phyloP scores from a whole-genome alignment of 2,888 invertebrate genomes.

The Hypsopygia costalis region DNA sequence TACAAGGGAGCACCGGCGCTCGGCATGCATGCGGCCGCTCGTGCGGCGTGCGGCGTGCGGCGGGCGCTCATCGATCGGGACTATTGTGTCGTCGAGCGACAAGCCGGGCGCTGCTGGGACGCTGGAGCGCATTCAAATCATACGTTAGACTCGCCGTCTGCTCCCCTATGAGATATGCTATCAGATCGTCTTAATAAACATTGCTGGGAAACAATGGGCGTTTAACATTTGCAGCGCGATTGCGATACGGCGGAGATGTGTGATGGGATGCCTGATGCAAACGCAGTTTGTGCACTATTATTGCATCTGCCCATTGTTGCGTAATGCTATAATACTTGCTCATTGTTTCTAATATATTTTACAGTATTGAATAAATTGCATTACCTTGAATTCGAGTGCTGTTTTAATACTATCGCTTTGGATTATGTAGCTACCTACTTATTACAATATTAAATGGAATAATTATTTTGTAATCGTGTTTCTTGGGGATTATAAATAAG shows the following conservation, averaged over 20 bases:
- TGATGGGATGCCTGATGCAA: slow-evolving; percentile 38
- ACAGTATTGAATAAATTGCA: slow-evolving; percentile 17
- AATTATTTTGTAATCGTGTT: too few species aligned
- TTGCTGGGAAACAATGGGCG: slow-evolving; percentile 69
- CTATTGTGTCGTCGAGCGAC: slow-evolving; percentile 46
- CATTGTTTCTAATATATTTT: slow-evolving; percentile 32
- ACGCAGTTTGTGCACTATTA: slow-evolving; percentile 48
- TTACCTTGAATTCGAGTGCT: slow-evolving; percentile 5
- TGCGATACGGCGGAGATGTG: slow-evolving; percentile 41
- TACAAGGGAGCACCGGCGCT: slow-evolving; percentile 18
- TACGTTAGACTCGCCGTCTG: slow-evolving; percentile 62
- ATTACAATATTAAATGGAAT: too few species aligned
- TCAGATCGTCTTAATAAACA: slow-evolving; percentile 79
- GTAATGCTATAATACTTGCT: slow-evolving; percentile 29
- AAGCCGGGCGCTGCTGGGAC: slow-evolving; percentile 21
- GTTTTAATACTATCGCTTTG: slow-evolving; percentile 5
- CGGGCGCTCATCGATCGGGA: slow-evolving; percentile 65
- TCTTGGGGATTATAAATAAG: too few species aligned
- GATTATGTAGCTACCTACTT: neutral
- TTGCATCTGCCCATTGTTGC: slow-evolving; percentile 46
- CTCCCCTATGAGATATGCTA: slow-evolving; percentile 66
- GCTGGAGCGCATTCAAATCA: slow-evolving; percentile 54
- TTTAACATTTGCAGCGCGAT: slow-evolving; percentile 57
- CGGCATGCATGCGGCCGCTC: slow-evolving; percentile 23
- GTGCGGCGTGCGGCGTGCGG: slow-evolving; percentile 21